Base-by-base conservation (phyloP, 1,140 invertebrate genomes). In the Cepaea nemoralis region DNA sequence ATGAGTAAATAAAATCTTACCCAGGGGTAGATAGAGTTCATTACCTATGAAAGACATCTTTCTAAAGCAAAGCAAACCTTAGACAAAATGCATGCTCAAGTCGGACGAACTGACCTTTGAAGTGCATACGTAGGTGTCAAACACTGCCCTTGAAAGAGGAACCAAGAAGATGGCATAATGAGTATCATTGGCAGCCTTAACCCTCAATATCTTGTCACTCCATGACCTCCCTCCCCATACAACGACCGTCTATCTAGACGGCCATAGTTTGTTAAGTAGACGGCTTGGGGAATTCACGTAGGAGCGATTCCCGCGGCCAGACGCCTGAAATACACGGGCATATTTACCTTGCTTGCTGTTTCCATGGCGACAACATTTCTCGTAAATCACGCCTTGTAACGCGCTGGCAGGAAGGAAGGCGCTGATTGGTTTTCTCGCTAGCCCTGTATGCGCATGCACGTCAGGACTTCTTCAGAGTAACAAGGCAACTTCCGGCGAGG, bases 381-480 rank as follows among this genome's bases (percentile, higher is more conserved):
- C 59, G 63, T 79, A 79, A 79, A 79, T 79, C 77, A 79, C 77
- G 77, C 77, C 77, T 69, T 69, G 77, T 79, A 67, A 37, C 40
- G 35, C 40, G 66, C 77, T 39, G 31, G n/a, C 63, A 79, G 77
- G 77, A 79, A 69, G 77, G 37, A 67, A 69, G 77, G 39, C 33
- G 63, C 66, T 79, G 77, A 79, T 79, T 79, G 77, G 77, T 79
- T 79, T 77, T 79, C 77, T 79, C 66, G 77, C 63, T 37, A 45
- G 77, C 77, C 12, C 6, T 55, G 40, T 79, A 79, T 79, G 77
- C 77, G 63, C 42, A 39, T 39, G 63, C 77, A 79, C 77, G 77
- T 42, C 42, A 42, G 24, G 39, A 39, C 63, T 79, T 79, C 77
- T 79, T 69, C 45, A 35, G 77, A 79, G 77, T 79, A 79, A 69